These are phyloP conservation scores for Tribolium freemani DNA, from an alignment of 2,888 invertebrate genomes.

Conservation along the genomic window DNA sequence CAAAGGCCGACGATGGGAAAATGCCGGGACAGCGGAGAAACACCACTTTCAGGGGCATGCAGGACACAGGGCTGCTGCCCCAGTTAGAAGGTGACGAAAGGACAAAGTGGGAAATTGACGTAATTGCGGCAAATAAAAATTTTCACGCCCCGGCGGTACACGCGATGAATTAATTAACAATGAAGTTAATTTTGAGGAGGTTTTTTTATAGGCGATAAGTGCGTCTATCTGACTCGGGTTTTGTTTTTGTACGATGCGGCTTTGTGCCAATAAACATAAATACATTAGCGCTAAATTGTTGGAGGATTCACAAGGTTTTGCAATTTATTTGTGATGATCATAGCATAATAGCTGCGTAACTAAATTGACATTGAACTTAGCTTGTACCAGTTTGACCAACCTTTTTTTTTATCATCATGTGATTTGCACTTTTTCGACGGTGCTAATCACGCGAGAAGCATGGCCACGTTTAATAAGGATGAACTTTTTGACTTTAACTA, in stretches of 20 bases:
- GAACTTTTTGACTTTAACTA: no score
- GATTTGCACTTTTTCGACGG: background rate
- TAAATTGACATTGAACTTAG: background rate
- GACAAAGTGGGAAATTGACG: background rate
- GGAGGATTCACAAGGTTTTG: no score
- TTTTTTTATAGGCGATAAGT: background rate
- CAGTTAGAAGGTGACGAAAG: conserved; percentile 45
- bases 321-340: no score
- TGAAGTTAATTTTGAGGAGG: background rate
- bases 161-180: background rate
- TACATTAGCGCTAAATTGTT: no score
- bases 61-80: conserved; percentile 40
- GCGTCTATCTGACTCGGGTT: background rate
- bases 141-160: background rate
- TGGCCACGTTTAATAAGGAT: background rate
- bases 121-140: background rate
- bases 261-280: background rate
- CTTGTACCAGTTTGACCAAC: background rate
- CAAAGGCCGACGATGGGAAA: background rate
- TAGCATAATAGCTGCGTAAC: background rate
- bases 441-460: background rate
- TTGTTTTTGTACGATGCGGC: background rate
- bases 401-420: background rate
- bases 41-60: conserved; percentile 3
- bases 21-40: conserved; percentile 6